phyloP scores from a whole-genome alignment of 2,113 vertebrate genomes.

The Apteryx mantelli region DNA sequence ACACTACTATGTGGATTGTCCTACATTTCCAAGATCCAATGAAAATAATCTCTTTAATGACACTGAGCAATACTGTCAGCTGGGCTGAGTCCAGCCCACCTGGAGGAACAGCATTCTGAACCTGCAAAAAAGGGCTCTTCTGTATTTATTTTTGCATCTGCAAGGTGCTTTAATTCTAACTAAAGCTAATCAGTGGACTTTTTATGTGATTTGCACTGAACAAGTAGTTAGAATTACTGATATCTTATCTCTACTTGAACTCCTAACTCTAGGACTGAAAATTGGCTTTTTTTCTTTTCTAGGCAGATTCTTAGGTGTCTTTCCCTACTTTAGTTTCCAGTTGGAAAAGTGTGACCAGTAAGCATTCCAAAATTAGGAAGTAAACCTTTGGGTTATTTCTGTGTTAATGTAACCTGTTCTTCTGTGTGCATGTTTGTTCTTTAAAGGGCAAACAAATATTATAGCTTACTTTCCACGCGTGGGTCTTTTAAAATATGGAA shows the following conservation, averaged over 20 bases:
- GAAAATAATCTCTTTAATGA: slow-evolving; percentile 1
- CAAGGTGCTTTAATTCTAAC: neutral
- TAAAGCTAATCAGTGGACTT: neutral
- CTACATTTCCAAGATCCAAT: slow-evolving; percentile 16
- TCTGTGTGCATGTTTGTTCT: neutral
- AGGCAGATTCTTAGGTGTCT: neutral
- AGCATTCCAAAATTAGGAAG: accelerated
- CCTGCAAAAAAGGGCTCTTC: neutral
- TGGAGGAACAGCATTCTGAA: neutral
- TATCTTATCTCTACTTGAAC: neutral
- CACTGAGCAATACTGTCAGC: neutral
- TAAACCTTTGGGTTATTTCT: accelerated
- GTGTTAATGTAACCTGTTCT: neutral
- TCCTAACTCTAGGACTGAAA: accelerated
- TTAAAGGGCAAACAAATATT: neutral
- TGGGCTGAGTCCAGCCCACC: neutral
- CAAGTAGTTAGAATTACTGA: neutral
- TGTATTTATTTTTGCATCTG: neutral
- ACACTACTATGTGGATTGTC: neutral
- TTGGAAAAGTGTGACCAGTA: neutral
- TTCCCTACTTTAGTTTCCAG: neutral
- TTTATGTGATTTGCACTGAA: neutral
- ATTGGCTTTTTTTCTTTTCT: neutral
- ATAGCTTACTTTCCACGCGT: neutral
- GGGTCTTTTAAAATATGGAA: neutral